These are phyloP conservation scores for Pteruthius melanotis DNA, from an alignment of 2,113 vertebrate genomes.

Conservation along the genomic window DNA sequence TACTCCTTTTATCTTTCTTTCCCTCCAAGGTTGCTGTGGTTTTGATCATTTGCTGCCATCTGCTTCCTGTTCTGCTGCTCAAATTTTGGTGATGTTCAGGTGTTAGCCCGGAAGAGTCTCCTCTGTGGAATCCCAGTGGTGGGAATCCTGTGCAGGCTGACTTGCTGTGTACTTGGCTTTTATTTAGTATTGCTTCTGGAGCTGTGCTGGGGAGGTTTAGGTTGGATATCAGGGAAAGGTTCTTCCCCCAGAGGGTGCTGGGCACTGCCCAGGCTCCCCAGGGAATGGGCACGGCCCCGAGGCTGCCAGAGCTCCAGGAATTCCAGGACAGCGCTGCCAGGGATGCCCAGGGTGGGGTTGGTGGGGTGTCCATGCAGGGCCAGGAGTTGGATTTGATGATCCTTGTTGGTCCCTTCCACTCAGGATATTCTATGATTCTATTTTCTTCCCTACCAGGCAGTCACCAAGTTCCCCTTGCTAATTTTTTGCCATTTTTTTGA, in stretches of 20 bases:
- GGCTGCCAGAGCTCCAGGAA: neutral
- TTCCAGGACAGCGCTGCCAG: accelerated
- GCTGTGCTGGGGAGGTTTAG: neutral
- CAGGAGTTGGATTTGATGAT: accelerated
- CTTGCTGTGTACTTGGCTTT: neutral
- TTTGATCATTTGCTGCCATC: neutral
- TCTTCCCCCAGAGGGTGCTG: neutral
- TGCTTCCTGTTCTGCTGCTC: neutral
- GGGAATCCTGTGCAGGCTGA: neutral
- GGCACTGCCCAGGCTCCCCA: neutral
- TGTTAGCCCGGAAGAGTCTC: neutral
- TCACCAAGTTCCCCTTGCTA: neutral
- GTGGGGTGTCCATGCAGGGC: neutral
- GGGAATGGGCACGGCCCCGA: neutral
- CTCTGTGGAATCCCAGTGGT: neutral
- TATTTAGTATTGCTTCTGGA: neutral
- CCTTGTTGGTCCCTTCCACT: neutral
- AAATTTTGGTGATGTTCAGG: neutral
- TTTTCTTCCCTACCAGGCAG: neutral
- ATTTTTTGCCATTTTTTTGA: neutral
- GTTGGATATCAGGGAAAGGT: accelerated
- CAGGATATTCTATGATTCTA: neutral
- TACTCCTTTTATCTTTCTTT: neutral
- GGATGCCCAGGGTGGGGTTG: neutral
- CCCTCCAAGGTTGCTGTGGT: neutral